These are phyloP conservation scores for Vollenhovia emeryi DNA, from an alignment of 1,140 invertebrate genomes.

Conservation along the genomic window DNA sequence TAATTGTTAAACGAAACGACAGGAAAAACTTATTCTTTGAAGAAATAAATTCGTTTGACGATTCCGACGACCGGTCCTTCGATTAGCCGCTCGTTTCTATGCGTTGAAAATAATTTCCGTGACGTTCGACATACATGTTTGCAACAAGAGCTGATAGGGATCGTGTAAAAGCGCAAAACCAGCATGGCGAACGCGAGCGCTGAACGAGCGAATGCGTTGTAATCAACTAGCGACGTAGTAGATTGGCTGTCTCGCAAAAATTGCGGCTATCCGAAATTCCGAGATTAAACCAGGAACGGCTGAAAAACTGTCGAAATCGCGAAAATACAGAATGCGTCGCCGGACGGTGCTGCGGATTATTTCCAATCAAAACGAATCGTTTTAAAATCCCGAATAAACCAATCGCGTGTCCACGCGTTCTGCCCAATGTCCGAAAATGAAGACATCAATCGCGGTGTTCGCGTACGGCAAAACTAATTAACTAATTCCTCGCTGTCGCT, in stretches of 20 bases:
- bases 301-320: slow-evolving; percentile 34
- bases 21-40: neutral
- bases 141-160: neutral
- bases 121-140: neutral
- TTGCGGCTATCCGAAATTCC: slow-evolving; percentile 54
- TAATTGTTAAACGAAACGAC: neutral
- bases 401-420: slow-evolving; percentile 29
- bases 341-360: slow-evolving; percentile 37
- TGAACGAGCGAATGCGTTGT: slow-evolving; percentile 45
- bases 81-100: slow-evolving; percentile 19
- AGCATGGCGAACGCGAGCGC: slow-evolving; percentile 33
- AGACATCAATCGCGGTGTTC: slow-evolving; percentile 53
- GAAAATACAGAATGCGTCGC: slow-evolving; percentile 38
- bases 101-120: slow-evolving; percentile 32
- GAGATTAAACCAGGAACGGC: slow-evolving; percentile 54
- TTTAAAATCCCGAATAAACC: slow-evolving; percentile 58
- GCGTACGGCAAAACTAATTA: slow-evolving; percentile 76
- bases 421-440: slow-evolving; percentile 46
- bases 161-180: slow-evolving; percentile 57
- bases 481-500: slow-evolving; percentile 73
- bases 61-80: neutral
- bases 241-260: slow-evolving; percentile 53
- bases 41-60: neutral
- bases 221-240: slow-evolving; percentile 53
- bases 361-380: slow-evolving; percentile 54